Percentiles rank a stretch among this genome's conserved stretches.
Evolutionary conservation across 2,113 vertebrate genomes (phyloP).

Genomic region (Delphinus delphis): DNA sequence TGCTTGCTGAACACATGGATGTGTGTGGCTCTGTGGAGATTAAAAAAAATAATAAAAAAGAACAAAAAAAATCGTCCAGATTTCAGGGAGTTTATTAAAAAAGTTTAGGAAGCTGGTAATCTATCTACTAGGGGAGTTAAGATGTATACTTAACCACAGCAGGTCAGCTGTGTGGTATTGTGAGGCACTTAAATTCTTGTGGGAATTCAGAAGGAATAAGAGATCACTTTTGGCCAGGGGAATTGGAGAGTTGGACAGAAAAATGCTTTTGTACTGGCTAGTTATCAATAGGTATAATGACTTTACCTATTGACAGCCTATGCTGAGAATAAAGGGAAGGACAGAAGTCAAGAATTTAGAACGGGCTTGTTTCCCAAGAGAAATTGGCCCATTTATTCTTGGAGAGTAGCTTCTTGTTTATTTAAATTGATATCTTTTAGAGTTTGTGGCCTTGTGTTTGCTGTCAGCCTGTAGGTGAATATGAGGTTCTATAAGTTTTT

Average conservation of each 20-base stretch:
- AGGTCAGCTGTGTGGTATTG: not conserved
- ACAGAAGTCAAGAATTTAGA: not conserved
- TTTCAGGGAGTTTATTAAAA: constrained; percentile 34
- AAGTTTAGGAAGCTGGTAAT: not conserved
- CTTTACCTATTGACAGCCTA: not conserved
- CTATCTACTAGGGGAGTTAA: not conserved
- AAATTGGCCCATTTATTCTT: not conserved
- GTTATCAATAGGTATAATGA: not conserved
- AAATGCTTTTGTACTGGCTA: not conserved
- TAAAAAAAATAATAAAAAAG: not conserved
- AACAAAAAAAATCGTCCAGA: not conserved
- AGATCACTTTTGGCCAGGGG: not conserved
- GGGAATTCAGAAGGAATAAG: not conserved
- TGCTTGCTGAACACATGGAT: constrained; percentile 4
- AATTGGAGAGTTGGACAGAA: not conserved
- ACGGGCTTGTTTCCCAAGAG: not conserved
- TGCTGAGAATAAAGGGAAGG: constrained; percentile 22
- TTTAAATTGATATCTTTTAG: not conserved
- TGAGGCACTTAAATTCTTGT: not conserved
- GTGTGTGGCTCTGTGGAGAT: not conserved
- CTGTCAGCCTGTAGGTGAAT: not conserved
- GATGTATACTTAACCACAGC: not conserved
- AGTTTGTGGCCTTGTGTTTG: not conserved
- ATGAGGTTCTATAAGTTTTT: not conserved
- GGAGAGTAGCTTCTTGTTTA: not conserved